A percentile compares a stretch with the other conserved stretches of the same genome.
phyloP scores from a whole-genome alignment of 2,113 vertebrate genomes.

The Stictonetta naevosa region DNA sequence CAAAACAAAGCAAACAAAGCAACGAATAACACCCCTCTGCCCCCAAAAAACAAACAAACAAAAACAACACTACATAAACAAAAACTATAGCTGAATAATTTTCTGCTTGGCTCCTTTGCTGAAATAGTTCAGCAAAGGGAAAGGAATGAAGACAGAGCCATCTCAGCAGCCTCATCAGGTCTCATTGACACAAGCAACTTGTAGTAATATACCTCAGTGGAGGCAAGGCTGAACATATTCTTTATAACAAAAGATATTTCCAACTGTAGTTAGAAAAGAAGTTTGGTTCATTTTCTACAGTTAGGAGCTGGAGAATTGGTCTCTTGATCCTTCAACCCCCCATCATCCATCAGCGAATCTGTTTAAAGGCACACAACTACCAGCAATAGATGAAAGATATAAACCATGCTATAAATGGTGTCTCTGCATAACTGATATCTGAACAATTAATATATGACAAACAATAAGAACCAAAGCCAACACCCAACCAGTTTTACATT shows the following conservation, averaged over 20 bases:
- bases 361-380: neutral
- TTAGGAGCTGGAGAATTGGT: neutral
- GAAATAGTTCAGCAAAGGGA: neutral
- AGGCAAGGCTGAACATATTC: neutral
- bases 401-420: neutral
- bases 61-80: neutral
- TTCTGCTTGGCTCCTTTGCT: neutral
- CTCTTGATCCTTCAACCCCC: neutral
- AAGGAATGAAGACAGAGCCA: neutral
- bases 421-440: neutral
- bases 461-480: neutral
- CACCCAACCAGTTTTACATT: neutral
- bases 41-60: too few relatives aligned
- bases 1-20: neutral
- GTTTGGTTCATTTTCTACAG: neutral
- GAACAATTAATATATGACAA: neutral
- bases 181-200: neutral
- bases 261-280: neutral
- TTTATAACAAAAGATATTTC: neutral
- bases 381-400: neutral
- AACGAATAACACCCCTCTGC: too few relatives aligned
- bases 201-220: neutral
- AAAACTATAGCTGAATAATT: neutral
- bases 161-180: neutral
- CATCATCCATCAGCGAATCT: neutral